Evolutionary conservation across 1,140 invertebrate species (phyloP).

Genomic region (Leptopilina clavipes): DNA sequence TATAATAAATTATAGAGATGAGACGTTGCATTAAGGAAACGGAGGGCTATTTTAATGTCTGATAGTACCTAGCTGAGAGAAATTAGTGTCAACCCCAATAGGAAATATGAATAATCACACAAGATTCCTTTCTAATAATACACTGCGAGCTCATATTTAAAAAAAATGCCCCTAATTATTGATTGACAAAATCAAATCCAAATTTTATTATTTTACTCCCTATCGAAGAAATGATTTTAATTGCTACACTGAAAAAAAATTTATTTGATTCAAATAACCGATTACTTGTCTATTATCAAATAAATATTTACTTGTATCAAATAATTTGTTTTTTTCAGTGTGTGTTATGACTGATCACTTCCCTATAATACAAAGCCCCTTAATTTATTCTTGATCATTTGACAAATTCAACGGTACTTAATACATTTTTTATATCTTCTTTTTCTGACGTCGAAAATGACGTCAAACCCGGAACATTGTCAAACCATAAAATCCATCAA

Average conservation of each 20-base stretch:
- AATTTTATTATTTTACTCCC: too few species aligned
- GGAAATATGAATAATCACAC: slow-evolving; percentile 10
- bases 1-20: slow-evolving; percentile 17
- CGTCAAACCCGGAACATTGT: background rate
- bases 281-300: too few species aligned
- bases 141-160: background rate
- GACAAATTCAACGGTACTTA: background rate
- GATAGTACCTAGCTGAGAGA: slow-evolving; percentile 6
- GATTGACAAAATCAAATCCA: too few species aligned
- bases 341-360: too few species aligned
- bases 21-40: slow-evolving; percentile 12
- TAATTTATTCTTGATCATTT: too few species aligned
- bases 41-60: background rate
- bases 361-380: too few species aligned
- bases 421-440: background rate
- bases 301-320: too few species aligned
- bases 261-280: too few species aligned
- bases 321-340: too few species aligned
- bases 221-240: too few species aligned
- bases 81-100: background rate
- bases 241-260: too few species aligned
- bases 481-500: slow-evolving; percentile 1
- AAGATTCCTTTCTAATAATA: slow-evolving; percentile 5
- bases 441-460: background rate
- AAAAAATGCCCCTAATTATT: too few species aligned